Evolutionary conservation across 1,140 invertebrate species (phyloP).

Genomic region (Diabrotica virgifera): DNA sequence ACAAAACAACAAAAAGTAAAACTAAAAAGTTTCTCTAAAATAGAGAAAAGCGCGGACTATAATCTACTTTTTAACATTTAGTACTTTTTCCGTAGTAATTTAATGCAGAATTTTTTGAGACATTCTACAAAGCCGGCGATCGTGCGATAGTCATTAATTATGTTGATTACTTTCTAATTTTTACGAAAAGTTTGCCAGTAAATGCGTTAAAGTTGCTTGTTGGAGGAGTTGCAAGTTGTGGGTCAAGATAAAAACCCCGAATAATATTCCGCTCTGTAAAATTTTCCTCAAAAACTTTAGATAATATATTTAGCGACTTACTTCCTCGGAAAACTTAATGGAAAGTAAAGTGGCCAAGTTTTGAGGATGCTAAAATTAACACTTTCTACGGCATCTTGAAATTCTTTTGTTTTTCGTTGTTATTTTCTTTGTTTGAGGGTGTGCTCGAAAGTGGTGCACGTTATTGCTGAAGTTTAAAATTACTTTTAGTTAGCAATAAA

Average conservation of each 20-base stretch:
- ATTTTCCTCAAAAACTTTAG: neutral
- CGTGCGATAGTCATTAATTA: neutral
- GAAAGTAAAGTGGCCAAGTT: neutral
- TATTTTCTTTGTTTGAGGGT: neutral
- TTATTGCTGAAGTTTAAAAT: too few relatives aligned
- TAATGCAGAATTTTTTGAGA: too few relatives aligned
- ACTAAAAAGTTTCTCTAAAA: too few relatives aligned
- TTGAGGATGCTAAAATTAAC: neutral
- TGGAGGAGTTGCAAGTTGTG: neutral
- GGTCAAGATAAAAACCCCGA: neutral
- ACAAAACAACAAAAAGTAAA: too few relatives aligned
- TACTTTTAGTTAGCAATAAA: too few relatives aligned
- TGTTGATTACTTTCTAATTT: constrained; percentile 1
- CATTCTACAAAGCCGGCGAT: neutral
- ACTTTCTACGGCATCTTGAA: neutral
- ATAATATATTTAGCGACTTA: constrained; percentile 3
- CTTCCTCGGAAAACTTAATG: constrained; percentile 2
- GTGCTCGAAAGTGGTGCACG: neutral
- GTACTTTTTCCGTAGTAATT: too few relatives aligned
- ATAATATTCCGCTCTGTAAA: constrained; percentile 1
- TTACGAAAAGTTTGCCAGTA: neutral
- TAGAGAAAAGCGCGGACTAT: too few relatives aligned
- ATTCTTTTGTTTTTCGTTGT: constrained; percentile 1
- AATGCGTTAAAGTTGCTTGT: neutral
- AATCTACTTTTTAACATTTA: too few relatives aligned